Conservation (phyloP, 2,113 vertebrate genomes). For the Zosterops pallidus region DNA sequence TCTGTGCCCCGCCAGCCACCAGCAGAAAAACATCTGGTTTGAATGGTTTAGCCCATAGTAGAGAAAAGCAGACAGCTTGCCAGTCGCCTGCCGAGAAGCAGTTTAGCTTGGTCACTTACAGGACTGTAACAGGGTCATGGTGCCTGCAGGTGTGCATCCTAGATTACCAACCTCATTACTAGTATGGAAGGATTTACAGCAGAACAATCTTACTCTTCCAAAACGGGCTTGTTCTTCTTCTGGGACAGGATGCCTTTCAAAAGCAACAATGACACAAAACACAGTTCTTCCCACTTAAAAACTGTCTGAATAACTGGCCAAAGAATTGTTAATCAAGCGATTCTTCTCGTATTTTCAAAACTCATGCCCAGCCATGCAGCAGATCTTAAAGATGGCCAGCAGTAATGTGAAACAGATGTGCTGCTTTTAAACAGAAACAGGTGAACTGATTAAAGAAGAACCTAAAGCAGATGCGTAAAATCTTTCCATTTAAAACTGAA, state of each 20-base stretch:
- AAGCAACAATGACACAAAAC: neutral
- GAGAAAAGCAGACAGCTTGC: neutral
- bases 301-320: neutral
- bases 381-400: slow-evolving; percentile 56
- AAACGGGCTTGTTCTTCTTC: neutral
- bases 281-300: neutral
- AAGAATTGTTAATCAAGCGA: slow-evolving; percentile 35
- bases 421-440: slow-evolving; percentile 65
- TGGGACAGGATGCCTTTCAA: neutral
- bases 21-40: slow-evolving; percentile 22
- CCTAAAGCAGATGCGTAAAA: slow-evolving; percentile 60
- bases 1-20: neutral
- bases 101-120: slow-evolving; percentile 6
- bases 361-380: slow-evolving; percentile 31
- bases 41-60: neutral
- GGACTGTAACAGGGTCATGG: neutral
- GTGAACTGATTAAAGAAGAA: slow-evolving; percentile 63
- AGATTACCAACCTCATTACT: neutral
- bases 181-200: neutral
- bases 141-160: slow-evolving; percentile 26
- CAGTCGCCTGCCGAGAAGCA: neutral
- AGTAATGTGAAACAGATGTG: slow-evolving; percentile 59
- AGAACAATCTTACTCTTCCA: neutral
- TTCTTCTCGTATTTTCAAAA: slow-evolving; percentile 34
- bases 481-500: slow-evolving; percentile 43